phyloP scores from a whole-genome alignment of 2,113 vertebrate genomes.

The Lamprotornis superbus region DNA sequence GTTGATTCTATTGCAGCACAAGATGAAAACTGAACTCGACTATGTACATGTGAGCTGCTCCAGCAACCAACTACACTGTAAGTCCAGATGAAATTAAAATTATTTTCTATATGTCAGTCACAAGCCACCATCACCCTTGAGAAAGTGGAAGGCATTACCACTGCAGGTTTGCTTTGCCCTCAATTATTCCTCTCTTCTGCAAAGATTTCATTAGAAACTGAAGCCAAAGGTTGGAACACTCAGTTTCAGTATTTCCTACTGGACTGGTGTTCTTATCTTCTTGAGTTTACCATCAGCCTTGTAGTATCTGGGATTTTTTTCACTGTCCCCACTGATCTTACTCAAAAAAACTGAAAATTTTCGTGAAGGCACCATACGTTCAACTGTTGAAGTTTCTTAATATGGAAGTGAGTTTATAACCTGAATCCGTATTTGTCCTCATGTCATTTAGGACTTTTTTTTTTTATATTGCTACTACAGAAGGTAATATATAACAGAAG shows the following conservation, averaged over 20 bases:
- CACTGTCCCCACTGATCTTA: too few relatives aligned
- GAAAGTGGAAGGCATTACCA: not conserved
- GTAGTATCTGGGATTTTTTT: not conserved
- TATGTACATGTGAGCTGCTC: not conserved
- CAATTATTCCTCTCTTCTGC: not conserved
- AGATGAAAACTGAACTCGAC: not conserved
- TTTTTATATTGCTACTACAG: not conserved
- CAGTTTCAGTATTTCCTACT: not conserved
- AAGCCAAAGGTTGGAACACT: not conserved
- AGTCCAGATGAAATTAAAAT: not conserved
- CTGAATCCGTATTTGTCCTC: not conserved
- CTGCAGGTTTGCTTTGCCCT: not conserved
- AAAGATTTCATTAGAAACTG: not conserved
- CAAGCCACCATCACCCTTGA: not conserved
- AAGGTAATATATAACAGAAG: not conserved
- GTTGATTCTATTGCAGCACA: not conserved
- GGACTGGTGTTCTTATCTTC: not conserved
- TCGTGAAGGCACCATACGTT: rapidly evolving
- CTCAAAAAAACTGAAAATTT: not conserved
- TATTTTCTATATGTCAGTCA: not conserved
- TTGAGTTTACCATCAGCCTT: not conserved
- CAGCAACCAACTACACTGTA: not conserved
- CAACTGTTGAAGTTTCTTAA: not conserved
- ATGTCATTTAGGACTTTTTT: not conserved
- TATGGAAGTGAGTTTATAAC: not conserved